Percentiles rank a stretch among this genome's conserved stretches.
phyloP scores from a whole-genome alignment of 2,888 invertebrate species.

The Amphipyra berbera region DNA sequence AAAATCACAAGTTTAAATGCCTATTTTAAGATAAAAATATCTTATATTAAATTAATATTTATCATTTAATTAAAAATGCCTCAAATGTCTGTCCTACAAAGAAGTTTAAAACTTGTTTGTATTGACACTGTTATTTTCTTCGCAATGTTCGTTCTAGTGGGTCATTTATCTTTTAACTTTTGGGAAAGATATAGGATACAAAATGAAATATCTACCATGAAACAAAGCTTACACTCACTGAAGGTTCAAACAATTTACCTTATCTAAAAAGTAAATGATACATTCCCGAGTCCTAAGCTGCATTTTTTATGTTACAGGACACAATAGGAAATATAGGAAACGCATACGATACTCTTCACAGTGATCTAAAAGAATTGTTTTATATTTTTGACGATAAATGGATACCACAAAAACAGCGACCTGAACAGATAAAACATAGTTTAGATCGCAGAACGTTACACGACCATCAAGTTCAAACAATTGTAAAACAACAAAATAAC shows the following conservation, averaged over 20 bases:
- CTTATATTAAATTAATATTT: neutral
- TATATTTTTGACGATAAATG: conserved; percentile 36
- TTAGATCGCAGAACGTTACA: conserved; percentile 43
- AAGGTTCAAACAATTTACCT: conserved; percentile 66
- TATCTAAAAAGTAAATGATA: neutral
- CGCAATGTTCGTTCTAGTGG: conserved; percentile 68
- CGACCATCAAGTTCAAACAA: conserved; percentile 53
- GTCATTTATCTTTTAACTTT: conserved; percentile 73
- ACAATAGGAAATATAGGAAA: conserved; percentile 70
- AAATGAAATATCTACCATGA: conserved; percentile 72
- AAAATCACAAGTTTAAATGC: conserved; percentile 19
- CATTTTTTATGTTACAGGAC: conserved; percentile 65
- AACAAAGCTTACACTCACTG: conserved; percentile 69
- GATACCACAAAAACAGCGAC: conserved; percentile 4
- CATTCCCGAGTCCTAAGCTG: neutral
- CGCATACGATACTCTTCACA: conserved; percentile 74
- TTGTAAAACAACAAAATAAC: conserved; percentile 32
- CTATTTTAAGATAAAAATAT: neutral
- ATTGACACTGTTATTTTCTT: conserved; percentile 72
- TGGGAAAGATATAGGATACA: conserved; percentile 78
- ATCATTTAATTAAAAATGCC: conserved; percentile 66
- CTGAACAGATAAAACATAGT: conserved; percentile 27
- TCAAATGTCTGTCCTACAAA: conserved; percentile 20
- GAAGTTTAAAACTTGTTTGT: conserved; percentile 61
- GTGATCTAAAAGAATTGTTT: conserved; percentile 66